A percentile compares a stretch with the other conserved stretches of the same genome.
Conservation (phyloP, 2,797 vertebrate genomes). For the Myotis planiceps region DNA sequence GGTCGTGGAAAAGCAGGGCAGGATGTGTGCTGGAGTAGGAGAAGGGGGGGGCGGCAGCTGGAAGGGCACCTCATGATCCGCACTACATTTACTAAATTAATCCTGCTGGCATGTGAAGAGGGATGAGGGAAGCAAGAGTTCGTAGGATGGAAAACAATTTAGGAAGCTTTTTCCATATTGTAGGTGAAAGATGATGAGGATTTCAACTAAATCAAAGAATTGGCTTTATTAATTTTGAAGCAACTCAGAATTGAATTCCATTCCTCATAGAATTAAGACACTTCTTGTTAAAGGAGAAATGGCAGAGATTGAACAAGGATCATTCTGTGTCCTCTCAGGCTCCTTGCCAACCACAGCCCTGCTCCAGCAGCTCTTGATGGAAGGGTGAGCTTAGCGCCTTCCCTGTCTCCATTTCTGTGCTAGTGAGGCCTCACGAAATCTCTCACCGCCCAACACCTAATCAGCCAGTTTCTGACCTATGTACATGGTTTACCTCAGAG, state of each 20-base stretch:
- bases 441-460: neutral
- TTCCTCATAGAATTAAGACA: neutral
- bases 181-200: neutral
- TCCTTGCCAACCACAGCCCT: neutral
- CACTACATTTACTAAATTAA: neutral
- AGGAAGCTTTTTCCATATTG: neutral
- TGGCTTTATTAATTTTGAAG: neutral
- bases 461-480: slow-evolving; percentile 65
- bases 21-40: neutral
- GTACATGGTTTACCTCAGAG: slow-evolving; percentile 73
- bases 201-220: neutral
- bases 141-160: neutral
- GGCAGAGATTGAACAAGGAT: neutral
- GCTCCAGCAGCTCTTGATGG: neutral
- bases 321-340: neutral
- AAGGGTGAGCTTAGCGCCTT: neutral
- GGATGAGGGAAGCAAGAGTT: neutral
- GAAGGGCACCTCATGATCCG: neutral
- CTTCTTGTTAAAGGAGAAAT: neutral
- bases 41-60: neutral
- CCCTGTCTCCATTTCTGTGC: slow-evolving; percentile 50
- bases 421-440: slow-evolving; percentile 36
- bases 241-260: neutral
- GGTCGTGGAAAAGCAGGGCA: neutral
- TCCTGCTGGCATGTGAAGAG: neutral